A percentile compares a stretch with the other conserved stretches of the same genome.
Evolutionary conservation across 2,888 invertebrate species (phyloP).

Genomic region (Philopedon plagiatum): DNA sequence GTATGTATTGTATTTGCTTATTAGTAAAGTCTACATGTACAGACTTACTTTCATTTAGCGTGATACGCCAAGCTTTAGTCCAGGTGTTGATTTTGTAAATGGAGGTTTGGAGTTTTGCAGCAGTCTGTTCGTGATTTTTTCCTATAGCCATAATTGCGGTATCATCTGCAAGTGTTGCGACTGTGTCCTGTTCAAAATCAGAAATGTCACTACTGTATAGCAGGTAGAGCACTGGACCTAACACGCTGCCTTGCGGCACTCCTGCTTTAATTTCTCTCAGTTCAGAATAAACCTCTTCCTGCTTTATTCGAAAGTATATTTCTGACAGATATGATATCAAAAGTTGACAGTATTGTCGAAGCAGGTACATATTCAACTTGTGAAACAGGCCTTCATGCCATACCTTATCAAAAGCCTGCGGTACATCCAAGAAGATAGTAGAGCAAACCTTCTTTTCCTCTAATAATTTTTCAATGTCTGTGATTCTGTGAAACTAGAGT

Average conservation of each 20-base stretch:
- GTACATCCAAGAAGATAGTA: slow-evolving; percentile 45
- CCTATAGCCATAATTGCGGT: not conserved
- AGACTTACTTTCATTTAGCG: not conserved
- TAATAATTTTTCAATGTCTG: not conserved
- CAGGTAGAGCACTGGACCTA: not conserved
- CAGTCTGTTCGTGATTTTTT: not conserved
- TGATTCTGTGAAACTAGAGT: not conserved
- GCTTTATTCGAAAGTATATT: slow-evolving; percentile 23
- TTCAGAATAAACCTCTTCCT: not conserved
- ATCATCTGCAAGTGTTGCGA: not conserved
- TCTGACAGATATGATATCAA: slow-evolving; percentile 20
- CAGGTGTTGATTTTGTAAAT: not conserved
- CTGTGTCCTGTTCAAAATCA: not conserved
- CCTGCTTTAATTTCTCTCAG: not conserved
- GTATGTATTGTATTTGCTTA: not conserved
- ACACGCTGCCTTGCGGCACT: not conserved
- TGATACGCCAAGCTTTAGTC: not conserved
- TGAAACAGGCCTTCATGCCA: slow-evolving; percentile 43
- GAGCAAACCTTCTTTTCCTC: slow-evolving; percentile 1
- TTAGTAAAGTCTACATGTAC: not conserved
- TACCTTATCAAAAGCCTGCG: slow-evolving; percentile 48
- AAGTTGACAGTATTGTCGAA: slow-evolving; percentile 19
- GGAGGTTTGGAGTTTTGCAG: not conserved
- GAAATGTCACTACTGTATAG: too few species aligned
- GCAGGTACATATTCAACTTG: slow-evolving; percentile 39